Percentiles rank a stretch among this genome's conserved stretches.
phyloP scores from a whole-genome alignment of 2,113 vertebrate genomes.

The Coracopsis vasa region DNA sequence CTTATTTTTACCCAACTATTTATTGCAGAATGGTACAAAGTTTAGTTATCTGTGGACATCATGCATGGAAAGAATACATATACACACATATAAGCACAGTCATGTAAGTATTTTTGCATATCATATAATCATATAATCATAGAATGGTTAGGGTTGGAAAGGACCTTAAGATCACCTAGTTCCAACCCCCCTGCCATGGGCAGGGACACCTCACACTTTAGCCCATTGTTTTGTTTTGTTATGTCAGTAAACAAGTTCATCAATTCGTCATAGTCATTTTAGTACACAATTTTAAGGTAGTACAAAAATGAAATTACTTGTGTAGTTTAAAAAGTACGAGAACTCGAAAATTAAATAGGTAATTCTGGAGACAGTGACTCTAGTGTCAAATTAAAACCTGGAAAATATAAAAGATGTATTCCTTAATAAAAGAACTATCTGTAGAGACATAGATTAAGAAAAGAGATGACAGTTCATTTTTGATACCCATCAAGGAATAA shows the following conservation, averaged over 20 bases:
- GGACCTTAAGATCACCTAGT: not conserved
- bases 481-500: not conserved
- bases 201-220: not conserved
- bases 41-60: not conserved
- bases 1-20: not conserved
- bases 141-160: not conserved
- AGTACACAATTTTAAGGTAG: not conserved
- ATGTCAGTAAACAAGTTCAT: not conserved
- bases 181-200: not conserved
- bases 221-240: not conserved
- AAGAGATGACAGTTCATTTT: not conserved
- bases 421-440: not conserved
- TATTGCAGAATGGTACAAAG: not conserved
- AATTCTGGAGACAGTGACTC: not conserved
- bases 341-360: not conserved
- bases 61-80: not conserved
- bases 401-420: not conserved
- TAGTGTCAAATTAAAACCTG: not conserved
- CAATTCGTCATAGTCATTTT: not conserved
- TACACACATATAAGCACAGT: not conserved
- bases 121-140: not conserved
- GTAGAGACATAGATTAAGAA: not conserved
- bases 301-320: not conserved
- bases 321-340: not conserved
- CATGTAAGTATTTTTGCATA: not conserved